Evolutionary conservation across 1,140 invertebrate species (phyloP).

Genomic region (Drosophila aff.): DNA sequence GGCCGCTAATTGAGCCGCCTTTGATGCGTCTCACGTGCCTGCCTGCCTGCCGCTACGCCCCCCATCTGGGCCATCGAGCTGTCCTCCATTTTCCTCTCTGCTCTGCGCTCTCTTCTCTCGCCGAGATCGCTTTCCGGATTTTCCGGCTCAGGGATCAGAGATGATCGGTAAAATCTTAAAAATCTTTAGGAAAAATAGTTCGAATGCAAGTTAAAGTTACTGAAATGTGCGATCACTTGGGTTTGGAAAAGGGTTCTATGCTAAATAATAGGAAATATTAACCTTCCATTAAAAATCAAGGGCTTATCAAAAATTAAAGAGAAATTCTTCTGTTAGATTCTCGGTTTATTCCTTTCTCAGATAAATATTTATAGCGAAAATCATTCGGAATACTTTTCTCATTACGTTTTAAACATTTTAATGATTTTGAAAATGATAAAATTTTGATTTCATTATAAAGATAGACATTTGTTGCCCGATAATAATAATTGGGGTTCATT

Average conservation of each 20-base stretch:
- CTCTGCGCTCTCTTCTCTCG: background rate
- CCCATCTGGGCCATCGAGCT: background rate
- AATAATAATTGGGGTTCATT: too few relatives aligned
- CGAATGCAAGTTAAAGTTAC: background rate
- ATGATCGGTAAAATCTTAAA: background rate
- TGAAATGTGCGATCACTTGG: background rate
- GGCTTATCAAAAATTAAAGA: background rate
- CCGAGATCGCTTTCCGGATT: slow-evolving; percentile 5
- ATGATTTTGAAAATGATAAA: background rate
- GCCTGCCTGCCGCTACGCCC: background rate
- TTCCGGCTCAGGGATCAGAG: slow-evolving; percentile 12
- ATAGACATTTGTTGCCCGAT: background rate
- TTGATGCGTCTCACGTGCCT: slow-evolving; percentile 49
- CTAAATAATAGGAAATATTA: background rate
- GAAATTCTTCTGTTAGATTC: background rate
- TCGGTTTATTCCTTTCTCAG: background rate
- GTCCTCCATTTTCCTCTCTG: background rate
- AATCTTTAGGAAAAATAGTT: background rate
- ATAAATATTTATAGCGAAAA: too few relatives aligned
- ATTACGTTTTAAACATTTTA: too few relatives aligned
- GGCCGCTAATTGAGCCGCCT: slow-evolving; percentile 56
- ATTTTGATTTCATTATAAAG: background rate
- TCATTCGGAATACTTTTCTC: background rate
- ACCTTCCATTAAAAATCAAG: background rate
- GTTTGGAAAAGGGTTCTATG: background rate